Base-by-base conservation (phyloP, 2,113 vertebrate genomes). In the Protomyctophum bolini region DNA sequence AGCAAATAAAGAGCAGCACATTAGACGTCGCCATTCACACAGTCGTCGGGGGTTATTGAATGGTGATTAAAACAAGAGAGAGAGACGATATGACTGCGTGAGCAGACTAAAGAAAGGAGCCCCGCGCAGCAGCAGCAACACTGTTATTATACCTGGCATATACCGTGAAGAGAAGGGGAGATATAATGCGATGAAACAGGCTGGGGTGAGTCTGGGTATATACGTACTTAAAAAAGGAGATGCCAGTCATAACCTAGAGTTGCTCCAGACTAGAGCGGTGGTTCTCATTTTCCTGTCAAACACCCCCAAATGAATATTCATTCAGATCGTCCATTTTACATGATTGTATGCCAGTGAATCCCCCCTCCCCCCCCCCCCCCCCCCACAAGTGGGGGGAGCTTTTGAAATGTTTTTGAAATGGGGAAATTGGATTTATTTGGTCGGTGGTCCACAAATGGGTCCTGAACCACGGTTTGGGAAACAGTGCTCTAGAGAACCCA, bases 1-100 rank as follows among this genome's bases (percentile, higher is more conserved):
- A 90, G 90, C 87, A 93, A 92, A 92, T 91, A 88, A 86, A 91
- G 86, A 87, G 86, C 57, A 79, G 76, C 73, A 82, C 73, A 86
- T 90, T 90, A 89, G 86, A 90, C 76, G 82, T 84, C 72, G 82
- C 79, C 84, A 70, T 80, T 73, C 83, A 82, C 80, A 68, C 77
- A 80, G 75, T 75, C 67, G 58, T 72, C 68, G 10, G 55, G 69
- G 73, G 75, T 86, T 87, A 84, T 72, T 86, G 87, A 85, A 80
- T 80, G 65, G 81, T 83, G 87, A 92, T 92, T 92, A 91, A 87
- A 83, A 91, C 73, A 88, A 72, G 67, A 62, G 69, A 83, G 83
- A 70, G 77, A 73, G 77, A 54, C 15, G 81, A 89, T 84, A 84
- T 72, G 80, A 82, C 61, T 21, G 63, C 56, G 66, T 76, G 80